Evolutionary conservation across 2,797 vertebrate genomes (phyloP).

Genomic region (Scarus forsteni): DNA sequence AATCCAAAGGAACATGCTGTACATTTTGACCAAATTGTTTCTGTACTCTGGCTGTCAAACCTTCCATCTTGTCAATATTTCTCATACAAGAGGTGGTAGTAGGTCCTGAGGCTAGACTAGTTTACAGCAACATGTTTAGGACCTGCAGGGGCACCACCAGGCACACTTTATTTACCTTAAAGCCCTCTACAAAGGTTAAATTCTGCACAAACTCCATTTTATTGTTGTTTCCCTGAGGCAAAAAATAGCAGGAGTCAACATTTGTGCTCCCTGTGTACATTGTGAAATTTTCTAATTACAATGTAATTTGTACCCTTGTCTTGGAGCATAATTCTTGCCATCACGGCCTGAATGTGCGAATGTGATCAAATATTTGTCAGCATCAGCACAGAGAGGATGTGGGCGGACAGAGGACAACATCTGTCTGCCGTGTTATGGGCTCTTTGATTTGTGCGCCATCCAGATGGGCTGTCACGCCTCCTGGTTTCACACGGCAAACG

Average conservation of each 20-base stretch:
- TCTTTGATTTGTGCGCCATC: constrained; percentile 73
- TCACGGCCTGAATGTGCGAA: constrained; percentile 31
- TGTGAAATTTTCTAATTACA: constrained; percentile 51
- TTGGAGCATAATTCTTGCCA: constrained; percentile 35
- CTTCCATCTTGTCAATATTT: neutral
- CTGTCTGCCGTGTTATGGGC: constrained; percentile 65
- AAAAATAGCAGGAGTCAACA: constrained; percentile 39
- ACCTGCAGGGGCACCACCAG: neutral
- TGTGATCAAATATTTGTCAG: constrained; percentile 57
- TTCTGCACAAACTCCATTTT: constrained; percentile 28
- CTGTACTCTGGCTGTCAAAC: no score
- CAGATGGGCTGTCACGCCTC: constrained; percentile 72
- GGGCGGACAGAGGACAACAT: constrained; percentile 65
- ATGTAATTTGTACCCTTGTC: constrained; percentile 61
- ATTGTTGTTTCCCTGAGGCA: constrained; percentile 22
- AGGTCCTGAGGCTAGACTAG: no score
- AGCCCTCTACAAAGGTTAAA: constrained; percentile 12
- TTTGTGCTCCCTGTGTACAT: constrained; percentile 7
- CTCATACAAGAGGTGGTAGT: neutral
- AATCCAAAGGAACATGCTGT: no score
- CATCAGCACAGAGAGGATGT: constrained; percentile 38
- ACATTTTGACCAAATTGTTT: no score
- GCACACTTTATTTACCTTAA: constrained; percentile 14
- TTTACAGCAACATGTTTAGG: neutral
- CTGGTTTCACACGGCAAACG: constrained; percentile 52